Conservation (phyloP, 2,113 vertebrate genomes). For the Hippolais icterina region DNA sequence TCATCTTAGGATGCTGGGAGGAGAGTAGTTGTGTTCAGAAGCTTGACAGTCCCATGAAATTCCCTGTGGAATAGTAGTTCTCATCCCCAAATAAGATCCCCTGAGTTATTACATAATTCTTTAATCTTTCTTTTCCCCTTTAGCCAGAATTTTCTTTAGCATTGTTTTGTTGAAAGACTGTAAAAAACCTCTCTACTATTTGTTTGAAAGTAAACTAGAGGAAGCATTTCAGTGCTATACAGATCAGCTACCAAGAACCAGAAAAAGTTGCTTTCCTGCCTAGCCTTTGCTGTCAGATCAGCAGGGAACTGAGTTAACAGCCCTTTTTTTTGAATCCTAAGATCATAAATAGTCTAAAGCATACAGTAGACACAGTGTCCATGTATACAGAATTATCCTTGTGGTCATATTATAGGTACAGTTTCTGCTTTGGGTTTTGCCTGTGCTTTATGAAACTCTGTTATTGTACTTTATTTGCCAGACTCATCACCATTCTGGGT, state of each 20-base stretch:
- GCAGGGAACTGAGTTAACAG: not conserved
- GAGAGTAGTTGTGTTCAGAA: not conserved
- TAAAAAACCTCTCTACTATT: not conserved
- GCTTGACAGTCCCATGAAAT: not conserved
- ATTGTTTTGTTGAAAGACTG: not conserved
- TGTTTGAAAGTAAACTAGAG: not conserved
- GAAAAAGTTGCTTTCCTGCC: not conserved
- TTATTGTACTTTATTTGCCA: not conserved
- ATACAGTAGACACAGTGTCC: not conserved
- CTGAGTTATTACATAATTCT: not conserved
- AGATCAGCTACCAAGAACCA: not conserved
- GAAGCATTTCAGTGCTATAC: not conserved
- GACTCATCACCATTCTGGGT: not conserved
- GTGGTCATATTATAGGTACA: not conserved
- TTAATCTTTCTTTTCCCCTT: not conserved
- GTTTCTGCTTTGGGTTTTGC: not conserved
- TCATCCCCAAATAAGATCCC: not conserved
- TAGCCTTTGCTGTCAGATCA: not conserved
- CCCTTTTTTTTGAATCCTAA: not conserved
- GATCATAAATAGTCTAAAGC: not conserved
- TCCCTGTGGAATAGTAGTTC: not conserved
- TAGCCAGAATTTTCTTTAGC: not conserved
- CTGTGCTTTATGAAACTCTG: not conserved
- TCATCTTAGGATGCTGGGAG: not conserved
- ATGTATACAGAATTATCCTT: not conserved